These are phyloP conservation scores for Bhutanitis thaidina DNA, from an alignment of 2,888 invertebrate genomes.

Conservation along the genomic window DNA sequence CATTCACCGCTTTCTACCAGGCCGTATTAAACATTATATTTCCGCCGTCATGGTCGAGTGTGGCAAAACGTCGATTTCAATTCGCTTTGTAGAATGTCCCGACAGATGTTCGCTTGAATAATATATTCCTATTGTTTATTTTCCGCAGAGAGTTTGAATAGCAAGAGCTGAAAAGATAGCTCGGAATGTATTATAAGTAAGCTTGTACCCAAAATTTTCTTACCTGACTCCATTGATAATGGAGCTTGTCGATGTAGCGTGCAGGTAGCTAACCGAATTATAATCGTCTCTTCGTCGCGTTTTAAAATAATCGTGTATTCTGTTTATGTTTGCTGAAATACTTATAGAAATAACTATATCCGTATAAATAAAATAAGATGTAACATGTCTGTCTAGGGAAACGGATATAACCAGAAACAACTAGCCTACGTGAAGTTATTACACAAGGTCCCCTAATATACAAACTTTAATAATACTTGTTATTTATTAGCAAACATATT, in stretches of 20 bases:
- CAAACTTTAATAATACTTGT: too few species aligned
- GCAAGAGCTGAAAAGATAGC: conserved; percentile 37
- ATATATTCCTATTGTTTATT: conserved; percentile 32
- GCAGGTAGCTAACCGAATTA: conserved; percentile 65
- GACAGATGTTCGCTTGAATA: conserved; percentile 43
- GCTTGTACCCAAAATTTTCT: conserved; percentile 46
- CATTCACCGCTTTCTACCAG: conserved; percentile 29
- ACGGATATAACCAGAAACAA: too few species aligned
- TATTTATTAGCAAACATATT: too few species aligned
- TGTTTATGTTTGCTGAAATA: too few species aligned
- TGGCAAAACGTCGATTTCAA: conserved; percentile 24
- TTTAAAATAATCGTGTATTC: not conserved
- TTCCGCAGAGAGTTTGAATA: conserved; percentile 34
- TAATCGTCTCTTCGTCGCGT: conserved; percentile 44
- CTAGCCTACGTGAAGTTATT: too few species aligned
- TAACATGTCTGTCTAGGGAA: too few species aligned
- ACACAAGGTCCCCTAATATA: too few species aligned
- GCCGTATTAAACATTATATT: conserved; percentile 24
- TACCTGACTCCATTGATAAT: conserved; percentile 64
- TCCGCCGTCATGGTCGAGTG: conserved; percentile 26
- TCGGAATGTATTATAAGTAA: conserved; percentile 38
- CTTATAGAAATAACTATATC: too few species aligned
- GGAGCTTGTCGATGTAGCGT: conserved; percentile 40
- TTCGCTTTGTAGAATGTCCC: conserved; percentile 1
- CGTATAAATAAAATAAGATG: too few species aligned